Conservation (phyloP, 1,140 invertebrate genomes). For the Pseudomyrmex gracilis region DNA sequence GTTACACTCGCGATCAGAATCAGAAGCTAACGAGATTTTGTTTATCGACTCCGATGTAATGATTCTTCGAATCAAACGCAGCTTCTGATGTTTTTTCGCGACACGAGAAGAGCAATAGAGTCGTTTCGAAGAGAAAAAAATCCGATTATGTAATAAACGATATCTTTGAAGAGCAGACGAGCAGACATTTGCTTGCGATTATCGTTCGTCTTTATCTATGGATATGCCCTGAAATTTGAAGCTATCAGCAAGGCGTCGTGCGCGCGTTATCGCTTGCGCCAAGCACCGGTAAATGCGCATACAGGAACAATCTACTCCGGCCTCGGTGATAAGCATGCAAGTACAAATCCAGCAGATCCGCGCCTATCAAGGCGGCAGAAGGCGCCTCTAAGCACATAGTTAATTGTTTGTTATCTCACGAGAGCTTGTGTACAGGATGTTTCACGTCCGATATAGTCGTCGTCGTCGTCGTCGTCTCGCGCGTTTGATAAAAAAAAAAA, state of each 20-base stretch:
- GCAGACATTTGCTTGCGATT: background rate
- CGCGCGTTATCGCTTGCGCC: conserved; percentile 2
- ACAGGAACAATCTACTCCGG: conserved; percentile 35
- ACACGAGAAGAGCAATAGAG: no score
- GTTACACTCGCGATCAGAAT: conserved; percentile 36
- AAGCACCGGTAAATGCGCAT: conserved; percentile 43
- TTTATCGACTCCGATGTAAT: background rate
- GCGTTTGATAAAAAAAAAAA: background rate
- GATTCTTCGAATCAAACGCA: no score
- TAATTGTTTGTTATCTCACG: conserved; percentile 49
- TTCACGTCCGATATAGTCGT: background rate
- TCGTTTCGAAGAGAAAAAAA: no score
- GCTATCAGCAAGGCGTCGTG: background rate
- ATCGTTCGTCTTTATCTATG: background rate
- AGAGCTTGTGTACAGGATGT: conserved; percentile 5
- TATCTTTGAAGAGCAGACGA: background rate
- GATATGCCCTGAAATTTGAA: conserved; percentile 3
- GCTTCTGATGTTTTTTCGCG: no score
- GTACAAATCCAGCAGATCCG: conserved; percentile 41
- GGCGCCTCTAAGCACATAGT: conserved; percentile 35
- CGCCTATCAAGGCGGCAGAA: conserved; percentile 36
- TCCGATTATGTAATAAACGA: no score
- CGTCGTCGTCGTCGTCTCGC: background rate
- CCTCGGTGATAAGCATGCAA: conserved; percentile 43
- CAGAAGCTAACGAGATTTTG: conserved; percentile 17